Evolutionary conservation across 2,797 vertebrate species (phyloP), one percentile per base, ranked within the genome.

Genomic region (Sibirionetta formosa): DNA sequence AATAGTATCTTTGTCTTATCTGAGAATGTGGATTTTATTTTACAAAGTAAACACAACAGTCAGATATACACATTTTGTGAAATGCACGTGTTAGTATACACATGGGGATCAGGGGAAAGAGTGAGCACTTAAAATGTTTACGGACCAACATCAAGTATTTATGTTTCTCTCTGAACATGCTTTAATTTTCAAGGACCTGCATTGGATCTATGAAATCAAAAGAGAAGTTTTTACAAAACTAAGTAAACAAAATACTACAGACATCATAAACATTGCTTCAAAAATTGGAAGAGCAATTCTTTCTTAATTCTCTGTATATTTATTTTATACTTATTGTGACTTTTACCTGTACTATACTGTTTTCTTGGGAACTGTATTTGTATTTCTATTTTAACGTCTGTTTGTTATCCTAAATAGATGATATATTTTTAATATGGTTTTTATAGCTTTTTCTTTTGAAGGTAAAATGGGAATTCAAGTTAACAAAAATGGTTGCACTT

Each of bases 171-270:
- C 46, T 7, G 3, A 81, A 65, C 9, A 5, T 26, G 44, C 78
- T 94, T 86, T 68, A 78, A 61, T 92, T 96, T 94, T 88, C 61
- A 85, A 76, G 70, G 63, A 19, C 57, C 54, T 53, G 35, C 82
- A 75, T 38, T 69, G 71, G 54, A 29, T 63, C 58, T 33, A 35
- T 24, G 50, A 77, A 57, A 90, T 82, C 78, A 93, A 64, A 91
- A 20, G 50, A 91, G 80, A 75, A 26, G 56, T 24, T 68, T 75
- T 38, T 58, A 44, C 36, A 65, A 82, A 91, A 63, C 11, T 29
- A 18, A 94, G n/a, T 20, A 48, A 86, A 48, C 27, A 79, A 81
- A 86, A 44, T 51, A 11, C 4, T 36, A 4, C 57, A 69, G 14
- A 26, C 2, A 5, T 60, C 0, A 0, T 68, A 92, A 95, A 86